These are phyloP conservation scores for Acanthacorydalis orientalis DNA, from an alignment of 2,888 invertebrate species.

Conservation along the genomic window DNA sequence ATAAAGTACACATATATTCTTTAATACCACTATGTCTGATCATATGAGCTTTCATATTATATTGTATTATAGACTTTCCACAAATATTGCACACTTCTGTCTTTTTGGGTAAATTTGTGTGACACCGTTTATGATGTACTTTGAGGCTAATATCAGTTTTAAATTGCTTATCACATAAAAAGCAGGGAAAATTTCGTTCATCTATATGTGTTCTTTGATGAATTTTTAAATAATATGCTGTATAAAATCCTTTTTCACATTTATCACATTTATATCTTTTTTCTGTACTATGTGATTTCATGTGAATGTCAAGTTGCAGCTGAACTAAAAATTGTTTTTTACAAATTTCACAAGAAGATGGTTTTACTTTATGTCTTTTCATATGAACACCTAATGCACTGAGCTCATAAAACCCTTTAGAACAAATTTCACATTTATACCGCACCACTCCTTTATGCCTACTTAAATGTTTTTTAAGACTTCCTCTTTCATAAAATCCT, in stretches of 20 bases:
- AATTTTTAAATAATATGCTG: neutral
- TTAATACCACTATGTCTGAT: neutral
- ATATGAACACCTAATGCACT: neutral
- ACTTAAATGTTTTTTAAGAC: neutral
- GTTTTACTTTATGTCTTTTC: neutral
- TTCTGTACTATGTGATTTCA: neutral
- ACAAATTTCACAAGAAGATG: neutral
- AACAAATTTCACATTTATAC: slow-evolving; percentile 1
- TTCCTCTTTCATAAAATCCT: neutral
- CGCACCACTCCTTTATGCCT: neutral
- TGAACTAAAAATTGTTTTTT: slow-evolving; percentile 1
- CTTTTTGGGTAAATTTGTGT: neutral
- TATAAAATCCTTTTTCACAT: slow-evolving; percentile 1
- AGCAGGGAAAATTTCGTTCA: neutral
- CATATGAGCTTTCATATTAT: neutral
- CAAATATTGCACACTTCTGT: slow-evolving; percentile 1
- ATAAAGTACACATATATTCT: too few relatives aligned
- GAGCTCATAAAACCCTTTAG: neutral
- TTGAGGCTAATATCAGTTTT: neutral
- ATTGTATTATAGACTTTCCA: neutral
- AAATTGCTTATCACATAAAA: neutral
- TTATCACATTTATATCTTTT: slow-evolving; percentile 1
- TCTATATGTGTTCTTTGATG: neutral
- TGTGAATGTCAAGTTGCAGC: neutral
- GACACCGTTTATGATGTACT: neutral